A percentile compares a stretch with the other conserved stretches of the same genome.
These are phyloP conservation scores for Venusia cambrica DNA, from an alignment of 2,888 invertebrate genomes.

Conservation along the genomic window DNA sequence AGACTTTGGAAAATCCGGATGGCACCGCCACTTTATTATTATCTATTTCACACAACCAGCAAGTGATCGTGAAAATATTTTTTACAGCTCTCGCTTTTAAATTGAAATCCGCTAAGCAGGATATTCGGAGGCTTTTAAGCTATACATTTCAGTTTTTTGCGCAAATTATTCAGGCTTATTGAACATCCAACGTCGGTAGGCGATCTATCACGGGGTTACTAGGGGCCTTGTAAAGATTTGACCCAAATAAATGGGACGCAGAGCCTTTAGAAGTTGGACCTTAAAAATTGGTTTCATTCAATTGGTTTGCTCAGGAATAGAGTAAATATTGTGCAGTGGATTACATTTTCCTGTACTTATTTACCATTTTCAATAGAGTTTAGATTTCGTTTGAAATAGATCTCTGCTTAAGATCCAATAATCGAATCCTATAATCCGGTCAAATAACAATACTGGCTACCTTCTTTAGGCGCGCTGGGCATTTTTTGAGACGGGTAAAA, in stretches of 20 bases:
- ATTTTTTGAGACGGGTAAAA: too few relatives aligned
- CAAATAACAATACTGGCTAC: too few relatives aligned
- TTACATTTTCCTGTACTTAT: conserved; percentile 21
- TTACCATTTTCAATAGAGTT: conserved; percentile 10
- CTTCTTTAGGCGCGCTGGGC: too few relatives aligned
- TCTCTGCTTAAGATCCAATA: too few relatives aligned
- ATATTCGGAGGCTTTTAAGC: conserved; percentile 14
- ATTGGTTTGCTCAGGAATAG: conserved; percentile 49
- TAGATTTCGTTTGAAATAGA: conserved; percentile 12
- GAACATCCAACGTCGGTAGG: conserved; percentile 55
- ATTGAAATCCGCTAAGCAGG: conserved; percentile 12
- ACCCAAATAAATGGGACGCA: conserved; percentile 57
- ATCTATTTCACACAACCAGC: too few relatives aligned
- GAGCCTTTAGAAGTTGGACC: conserved; percentile 53
- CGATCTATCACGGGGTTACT: conserved; percentile 62
- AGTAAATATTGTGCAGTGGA: conserved; percentile 33
- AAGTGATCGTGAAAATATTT: too few relatives aligned
- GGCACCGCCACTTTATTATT: too few relatives aligned
- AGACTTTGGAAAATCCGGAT: too few relatives aligned
- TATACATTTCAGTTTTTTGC: conserved; percentile 43
- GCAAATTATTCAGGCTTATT: conserved; percentile 67
- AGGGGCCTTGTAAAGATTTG: conserved; percentile 50
- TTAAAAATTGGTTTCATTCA: conserved; percentile 60
- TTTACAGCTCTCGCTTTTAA: conserved; percentile 3
- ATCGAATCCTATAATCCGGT: too few relatives aligned